phyloP scores from a whole-genome alignment of 2,113 vertebrate genomes.

The Bubo blakistoni region DNA sequence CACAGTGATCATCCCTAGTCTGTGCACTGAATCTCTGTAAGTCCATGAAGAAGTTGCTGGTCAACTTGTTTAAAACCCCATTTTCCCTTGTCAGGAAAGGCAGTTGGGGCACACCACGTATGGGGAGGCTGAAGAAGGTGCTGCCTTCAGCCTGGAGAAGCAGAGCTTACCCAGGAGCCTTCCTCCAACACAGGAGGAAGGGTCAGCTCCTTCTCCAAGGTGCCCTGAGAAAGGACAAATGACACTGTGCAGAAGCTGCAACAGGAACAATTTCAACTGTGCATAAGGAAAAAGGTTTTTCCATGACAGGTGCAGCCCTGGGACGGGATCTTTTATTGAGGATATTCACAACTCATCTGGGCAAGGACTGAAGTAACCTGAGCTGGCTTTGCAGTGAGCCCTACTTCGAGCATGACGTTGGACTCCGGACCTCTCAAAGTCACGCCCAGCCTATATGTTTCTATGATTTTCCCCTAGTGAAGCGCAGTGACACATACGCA shows the following conservation, averaged over 20 bases:
- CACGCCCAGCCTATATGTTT: neutral
- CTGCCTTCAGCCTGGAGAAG: neutral
- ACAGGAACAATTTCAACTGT: neutral
- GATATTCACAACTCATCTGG: neutral
- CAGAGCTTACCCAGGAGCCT: neutral
- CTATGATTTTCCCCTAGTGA: neutral
- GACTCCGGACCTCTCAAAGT: neutral
- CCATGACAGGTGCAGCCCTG: neutral
- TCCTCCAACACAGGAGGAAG: neutral
- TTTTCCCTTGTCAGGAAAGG: neutral
- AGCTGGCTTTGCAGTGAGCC: neutral
- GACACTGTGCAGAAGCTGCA: neutral
- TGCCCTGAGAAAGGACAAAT: neutral
- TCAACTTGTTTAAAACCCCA: neutral
- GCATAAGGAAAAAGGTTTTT: neutral
- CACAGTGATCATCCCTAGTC: neutral
- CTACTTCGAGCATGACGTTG: neutral
- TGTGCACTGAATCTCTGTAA: neutral
- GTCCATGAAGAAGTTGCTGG: neutral
- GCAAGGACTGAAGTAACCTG: neutral
- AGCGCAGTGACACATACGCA: neutral
- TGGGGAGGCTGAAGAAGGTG: neutral
- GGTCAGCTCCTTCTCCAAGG: neutral
- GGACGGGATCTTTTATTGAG: neutral
- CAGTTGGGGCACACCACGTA: fast-evolving